phyloP scores from a whole-genome alignment of 1,140 invertebrate genomes.

The Paralvinella palmiformis region DNA sequence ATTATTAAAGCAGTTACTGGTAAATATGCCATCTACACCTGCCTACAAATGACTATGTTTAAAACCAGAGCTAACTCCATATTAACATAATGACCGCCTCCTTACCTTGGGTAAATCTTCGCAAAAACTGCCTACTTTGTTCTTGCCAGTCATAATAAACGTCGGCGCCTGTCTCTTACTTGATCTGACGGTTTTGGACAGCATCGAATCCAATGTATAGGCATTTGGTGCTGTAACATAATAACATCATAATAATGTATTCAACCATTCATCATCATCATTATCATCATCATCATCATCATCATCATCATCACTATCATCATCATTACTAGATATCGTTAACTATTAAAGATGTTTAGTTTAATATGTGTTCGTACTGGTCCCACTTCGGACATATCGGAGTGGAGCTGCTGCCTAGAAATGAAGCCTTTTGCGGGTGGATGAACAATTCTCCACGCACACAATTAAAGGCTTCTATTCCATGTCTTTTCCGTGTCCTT shows the following conservation, averaged over 20 bases:
- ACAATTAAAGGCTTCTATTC: too few species aligned
- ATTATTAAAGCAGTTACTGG: too few species aligned
- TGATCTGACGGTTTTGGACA: constrained; percentile 61
- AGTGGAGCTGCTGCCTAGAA: neutral
- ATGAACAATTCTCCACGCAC: neutral
- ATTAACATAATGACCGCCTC: too few species aligned
- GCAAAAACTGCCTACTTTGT: constrained; percentile 55
- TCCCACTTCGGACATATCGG: neutral
- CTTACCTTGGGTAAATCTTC: constrained; percentile 27
- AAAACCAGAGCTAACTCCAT: too few species aligned
- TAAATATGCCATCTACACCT: too few species aligned
- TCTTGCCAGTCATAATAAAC: constrained; percentile 68
- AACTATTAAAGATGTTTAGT: neutral
- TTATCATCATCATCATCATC: neutral
- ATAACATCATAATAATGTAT: too few species aligned
- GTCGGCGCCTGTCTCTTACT: constrained; percentile 62
- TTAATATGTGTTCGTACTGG: neutral
- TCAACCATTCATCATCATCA: too few species aligned
- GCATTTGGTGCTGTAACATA: constrained; percentile 18
- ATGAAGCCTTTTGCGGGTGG: neutral
- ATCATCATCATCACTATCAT: neutral
- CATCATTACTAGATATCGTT: too few species aligned
- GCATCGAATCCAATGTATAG: constrained; percentile 52
- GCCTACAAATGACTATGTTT: too few species aligned
- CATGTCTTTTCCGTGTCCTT: too few species aligned